These are phyloP conservation scores for Drosophila pruinosa DNA, from an alignment of 1,140 invertebrate genomes.

Conservation along the genomic window DNA sequence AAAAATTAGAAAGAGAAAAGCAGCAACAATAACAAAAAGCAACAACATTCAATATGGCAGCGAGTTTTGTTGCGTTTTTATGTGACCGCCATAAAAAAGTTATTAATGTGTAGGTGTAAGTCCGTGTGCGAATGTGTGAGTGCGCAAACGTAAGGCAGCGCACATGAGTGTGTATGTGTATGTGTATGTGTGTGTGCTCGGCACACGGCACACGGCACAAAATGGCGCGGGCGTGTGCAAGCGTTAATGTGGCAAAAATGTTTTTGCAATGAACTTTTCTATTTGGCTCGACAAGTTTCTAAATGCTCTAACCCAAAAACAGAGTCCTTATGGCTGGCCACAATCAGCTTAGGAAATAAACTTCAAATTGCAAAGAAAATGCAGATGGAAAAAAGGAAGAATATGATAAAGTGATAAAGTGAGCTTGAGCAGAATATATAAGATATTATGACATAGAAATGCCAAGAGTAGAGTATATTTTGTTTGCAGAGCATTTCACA, in stretches of 20 bases:
- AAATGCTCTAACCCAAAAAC: background rate
- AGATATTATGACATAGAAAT: too few species aligned
- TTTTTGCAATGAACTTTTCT: constrained; percentile 59
- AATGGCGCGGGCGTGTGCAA: constrained; percentile 74
- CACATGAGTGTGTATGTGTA: background rate
- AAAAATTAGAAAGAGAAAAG: background rate
- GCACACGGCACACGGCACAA: constrained; percentile 42
- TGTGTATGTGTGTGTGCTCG: background rate
- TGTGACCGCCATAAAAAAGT: constrained; percentile 74
- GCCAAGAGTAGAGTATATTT: too few species aligned
- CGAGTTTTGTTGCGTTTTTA: constrained; percentile 76
- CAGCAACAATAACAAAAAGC: background rate
- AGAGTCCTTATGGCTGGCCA: background rate
- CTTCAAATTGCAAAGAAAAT: background rate
- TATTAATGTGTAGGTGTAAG: constrained; percentile 55
- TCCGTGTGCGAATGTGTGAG: background rate
- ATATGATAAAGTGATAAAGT: too few species aligned
- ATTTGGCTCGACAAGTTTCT: constrained; percentile 36
- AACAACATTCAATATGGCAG: constrained; percentile 65
- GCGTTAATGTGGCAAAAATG: constrained; percentile 80
- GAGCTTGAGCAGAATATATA: too few species aligned
- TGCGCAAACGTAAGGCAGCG: too few species aligned
- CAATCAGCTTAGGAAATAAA: background rate
- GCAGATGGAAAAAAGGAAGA: too few species aligned
- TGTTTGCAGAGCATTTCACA: constrained; percentile 12